Evolutionary conservation across 2,888 invertebrate genomes (phyloP).

Genomic region (Dicyrtomina minuta): DNA sequence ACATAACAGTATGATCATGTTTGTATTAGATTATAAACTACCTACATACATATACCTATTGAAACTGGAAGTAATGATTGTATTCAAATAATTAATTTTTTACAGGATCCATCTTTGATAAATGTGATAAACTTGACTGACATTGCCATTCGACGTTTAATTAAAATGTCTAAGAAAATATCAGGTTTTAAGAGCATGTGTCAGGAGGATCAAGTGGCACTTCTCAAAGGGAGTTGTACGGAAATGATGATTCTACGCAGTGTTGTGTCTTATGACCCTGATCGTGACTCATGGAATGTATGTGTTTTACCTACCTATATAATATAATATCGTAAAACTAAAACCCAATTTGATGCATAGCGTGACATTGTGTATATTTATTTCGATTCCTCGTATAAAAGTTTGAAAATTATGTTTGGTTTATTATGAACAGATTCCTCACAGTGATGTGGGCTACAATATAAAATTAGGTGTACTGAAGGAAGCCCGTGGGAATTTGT

Average conservation of each 20-base stretch:
- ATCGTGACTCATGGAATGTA: slow-evolving; percentile 80
- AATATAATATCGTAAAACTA: too few species aligned
- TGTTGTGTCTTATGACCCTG: slow-evolving; percentile 86
- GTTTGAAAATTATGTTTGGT: too few species aligned
- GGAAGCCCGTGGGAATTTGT: slow-evolving; percentile 84
- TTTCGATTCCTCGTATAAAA: too few species aligned
- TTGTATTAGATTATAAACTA: too few species aligned
- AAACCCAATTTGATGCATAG: too few species aligned
- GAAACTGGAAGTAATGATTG: too few species aligned
- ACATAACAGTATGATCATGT: too few species aligned
- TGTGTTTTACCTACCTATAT: too few species aligned
- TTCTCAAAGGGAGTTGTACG: slow-evolving; percentile 89
- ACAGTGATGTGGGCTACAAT: slow-evolving; percentile 70
- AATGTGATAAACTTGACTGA: slow-evolving; percentile 89
- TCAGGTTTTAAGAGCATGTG: slow-evolving; percentile 87
- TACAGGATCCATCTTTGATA: slow-evolving; percentile 62
- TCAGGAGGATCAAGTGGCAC: slow-evolving; percentile 86
- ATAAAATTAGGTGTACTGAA: slow-evolving; percentile 88
- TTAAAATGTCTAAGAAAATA: slow-evolving; percentile 64
- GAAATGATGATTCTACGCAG: slow-evolving; percentile 95
- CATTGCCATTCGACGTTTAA: slow-evolving; percentile 78
- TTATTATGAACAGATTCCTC: slow-evolving; percentile 81
- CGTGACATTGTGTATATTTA: too few species aligned
- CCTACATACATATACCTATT: too few species aligned
- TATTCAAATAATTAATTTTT: too few species aligned